These are phyloP conservation scores for Clinocottus analis DNA, from an alignment of 2,113 vertebrate species.

Conservation along the genomic window DNA sequence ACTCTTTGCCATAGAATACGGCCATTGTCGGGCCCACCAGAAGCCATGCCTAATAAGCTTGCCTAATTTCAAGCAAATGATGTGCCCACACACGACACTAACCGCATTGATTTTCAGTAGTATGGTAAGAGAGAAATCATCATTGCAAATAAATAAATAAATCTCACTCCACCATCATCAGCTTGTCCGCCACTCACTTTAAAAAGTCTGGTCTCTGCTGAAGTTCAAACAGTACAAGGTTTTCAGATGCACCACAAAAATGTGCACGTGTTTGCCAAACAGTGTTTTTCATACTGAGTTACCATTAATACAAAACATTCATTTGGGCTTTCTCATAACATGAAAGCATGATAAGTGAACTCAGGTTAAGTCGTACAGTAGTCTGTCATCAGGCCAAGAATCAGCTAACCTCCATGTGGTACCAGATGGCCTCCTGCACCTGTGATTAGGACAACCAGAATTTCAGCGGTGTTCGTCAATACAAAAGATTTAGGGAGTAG, in stretches of 20 bases:
- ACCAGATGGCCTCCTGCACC: conserved; percentile 68
- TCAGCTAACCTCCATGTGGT: conserved; percentile 64
- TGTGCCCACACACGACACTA: conserved; percentile 24
- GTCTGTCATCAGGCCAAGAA: conserved; percentile 18
- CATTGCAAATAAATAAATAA: too few relatives aligned
- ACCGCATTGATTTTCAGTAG: neutral
- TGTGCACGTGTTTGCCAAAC: conserved; percentile 55
- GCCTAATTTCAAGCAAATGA: conserved; percentile 59
- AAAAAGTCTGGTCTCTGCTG: conserved; percentile 42
- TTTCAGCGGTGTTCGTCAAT: neutral
- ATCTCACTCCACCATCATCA: neutral
- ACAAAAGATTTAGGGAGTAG: neutral
- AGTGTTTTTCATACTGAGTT: conserved; percentile 51
- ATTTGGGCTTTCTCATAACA: conserved; percentile 56
- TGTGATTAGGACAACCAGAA: conserved; percentile 42
- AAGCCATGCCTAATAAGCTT: conserved; percentile 56
- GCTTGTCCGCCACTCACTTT: conserved; percentile 9
- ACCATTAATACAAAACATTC: conserved; percentile 62
- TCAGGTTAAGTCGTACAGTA: conserved; percentile 29
- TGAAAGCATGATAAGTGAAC: conserved; percentile 16
- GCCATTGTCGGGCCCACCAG: conserved; percentile 43
- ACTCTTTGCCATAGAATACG: conserved; percentile 47
- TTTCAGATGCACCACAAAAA: conserved; percentile 49
- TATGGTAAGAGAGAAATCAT: too few relatives aligned
- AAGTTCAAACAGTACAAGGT: conserved; percentile 38